phyloP scores from a whole-genome alignment of 1,140 invertebrate species.

The Bombus ignitus region DNA sequence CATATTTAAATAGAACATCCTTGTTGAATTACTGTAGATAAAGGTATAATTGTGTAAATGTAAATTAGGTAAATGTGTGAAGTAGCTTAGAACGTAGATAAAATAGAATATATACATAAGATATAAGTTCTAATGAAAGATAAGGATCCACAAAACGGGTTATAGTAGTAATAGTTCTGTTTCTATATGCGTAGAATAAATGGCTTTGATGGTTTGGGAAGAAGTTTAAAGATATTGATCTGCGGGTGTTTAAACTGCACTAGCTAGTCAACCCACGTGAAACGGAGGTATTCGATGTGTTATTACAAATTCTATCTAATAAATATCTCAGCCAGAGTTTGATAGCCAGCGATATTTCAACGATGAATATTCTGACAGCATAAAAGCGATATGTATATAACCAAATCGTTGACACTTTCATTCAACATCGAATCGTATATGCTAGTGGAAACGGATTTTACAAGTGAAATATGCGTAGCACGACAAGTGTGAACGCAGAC shows the following conservation, averaged over 20 bases:
- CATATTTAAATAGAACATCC: not conserved
- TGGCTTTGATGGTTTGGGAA: not conserved
- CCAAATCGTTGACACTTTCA: not conserved
- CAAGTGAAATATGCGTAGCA: not conserved
- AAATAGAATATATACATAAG: not conserved
- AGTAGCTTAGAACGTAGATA: not conserved
- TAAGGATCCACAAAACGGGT: not conserved
- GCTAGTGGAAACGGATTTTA: not conserved
- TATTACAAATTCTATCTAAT: not conserved
- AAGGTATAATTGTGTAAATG: not conserved
- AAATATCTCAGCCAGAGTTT: not conserved
- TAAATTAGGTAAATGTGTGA: not conserved
- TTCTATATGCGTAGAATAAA: not conserved
- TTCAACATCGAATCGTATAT: not conserved
- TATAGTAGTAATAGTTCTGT: not conserved
- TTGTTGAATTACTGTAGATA: not conserved
- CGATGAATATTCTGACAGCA: not conserved
- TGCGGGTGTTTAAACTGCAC: not conserved
- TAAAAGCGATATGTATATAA: not conserved
- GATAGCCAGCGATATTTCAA: not conserved
- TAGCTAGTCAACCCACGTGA: not conserved
- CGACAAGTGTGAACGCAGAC: not conserved
- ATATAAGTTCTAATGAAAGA: not conserved
- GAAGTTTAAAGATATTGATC: slow-evolving; percentile 20
- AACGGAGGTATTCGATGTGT: not conserved